A percentile compares a stretch with the other conserved stretches of the same genome.
These are phyloP conservation scores for Triplophysa tibetana DNA, from an alignment of 2,113 vertebrate species.

Conservation along the genomic window DNA sequence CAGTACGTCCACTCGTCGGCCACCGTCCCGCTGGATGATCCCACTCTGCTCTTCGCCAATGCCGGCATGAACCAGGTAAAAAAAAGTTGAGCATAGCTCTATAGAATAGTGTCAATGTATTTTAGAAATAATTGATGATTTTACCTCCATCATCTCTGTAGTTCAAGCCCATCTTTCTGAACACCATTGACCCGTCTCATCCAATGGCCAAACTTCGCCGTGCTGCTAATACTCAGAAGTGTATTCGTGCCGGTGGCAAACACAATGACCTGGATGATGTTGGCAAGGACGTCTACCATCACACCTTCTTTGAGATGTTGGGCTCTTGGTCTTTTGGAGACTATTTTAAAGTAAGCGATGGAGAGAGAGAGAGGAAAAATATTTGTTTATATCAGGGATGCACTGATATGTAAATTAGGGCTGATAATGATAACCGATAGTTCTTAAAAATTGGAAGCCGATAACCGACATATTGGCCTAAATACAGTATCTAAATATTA, in stretches of 20 bases:
- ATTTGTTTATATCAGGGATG: no score
- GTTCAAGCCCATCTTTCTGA: constrained; percentile 99
- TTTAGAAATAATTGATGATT: not conserved
- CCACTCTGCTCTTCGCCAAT: constrained; percentile 95
- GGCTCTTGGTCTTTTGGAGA: constrained; percentile 99
- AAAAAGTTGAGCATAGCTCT: not conserved
- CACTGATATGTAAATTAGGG: no score
- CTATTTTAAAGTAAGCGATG: constrained; percentile 90
- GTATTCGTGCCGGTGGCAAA: constrained; percentile 95
- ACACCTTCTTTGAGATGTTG: constrained; percentile 99
- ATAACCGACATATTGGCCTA: no score
- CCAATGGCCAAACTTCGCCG: constrained; percentile 88
- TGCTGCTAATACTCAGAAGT: constrained; percentile 97
- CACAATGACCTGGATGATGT: constrained; percentile 97
- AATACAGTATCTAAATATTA: no score
- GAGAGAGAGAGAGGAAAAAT: no score
- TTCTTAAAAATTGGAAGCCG: no score
- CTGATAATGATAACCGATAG: no score
- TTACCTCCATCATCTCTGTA: constrained; percentile 51
- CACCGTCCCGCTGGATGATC: constrained; percentile 91
- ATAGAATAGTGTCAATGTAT: not conserved
- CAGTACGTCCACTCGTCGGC: constrained; percentile 94
- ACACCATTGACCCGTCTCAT: constrained; percentile 95
- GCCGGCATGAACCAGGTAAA: constrained; percentile 98
- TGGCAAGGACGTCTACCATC: constrained; percentile 98